Conservation (phyloP, 2,113 vertebrate species). For the human region GRCh38 chr3:67412001-67412500, state of each 20-base stretch:
- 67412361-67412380: neutral
- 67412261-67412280: constrained; percentile 60
- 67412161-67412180: constrained; percentile 68
- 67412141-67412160: constrained; percentile 74
- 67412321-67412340: neutral
- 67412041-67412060: neutral
- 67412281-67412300: neutral
- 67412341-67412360: neutral
- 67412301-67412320: neutral
- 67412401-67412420: neutral
- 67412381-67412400: neutral
- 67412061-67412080: constrained; percentile 61
- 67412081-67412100: constrained; percentile 66
- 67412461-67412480: neutral
- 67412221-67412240: constrained; percentile 58
- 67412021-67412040: neutral
- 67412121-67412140: constrained; percentile 63
- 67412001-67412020: neutral
- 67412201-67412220: constrained; percentile 47
- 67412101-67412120: constrained; percentile 72
- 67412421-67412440: neutral
- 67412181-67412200: constrained; percentile 77
- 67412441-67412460: too few species aligned
- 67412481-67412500: too few species aligned
- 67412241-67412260: constrained; percentile 61